Evolutionary conservation across 2,888 invertebrate species (phyloP).

Genomic region (Boloria selene): DNA sequence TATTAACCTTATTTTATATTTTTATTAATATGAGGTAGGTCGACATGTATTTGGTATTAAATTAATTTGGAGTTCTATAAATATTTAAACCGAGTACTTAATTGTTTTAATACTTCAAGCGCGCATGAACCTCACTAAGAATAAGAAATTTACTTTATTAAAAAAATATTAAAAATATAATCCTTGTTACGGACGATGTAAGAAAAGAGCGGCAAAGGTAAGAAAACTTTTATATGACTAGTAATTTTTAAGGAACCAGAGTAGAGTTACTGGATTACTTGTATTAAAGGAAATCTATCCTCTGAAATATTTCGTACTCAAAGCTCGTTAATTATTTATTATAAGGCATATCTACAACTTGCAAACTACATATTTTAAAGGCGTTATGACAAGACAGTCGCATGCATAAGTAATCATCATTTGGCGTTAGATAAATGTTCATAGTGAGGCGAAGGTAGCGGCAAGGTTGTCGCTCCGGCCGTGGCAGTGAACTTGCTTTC

Average conservation of each 20-base stretch:
- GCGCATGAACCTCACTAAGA: too few species aligned
- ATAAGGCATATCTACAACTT: background rate
- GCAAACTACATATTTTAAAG: constrained; percentile 7
- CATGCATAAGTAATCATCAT: constrained; percentile 36
- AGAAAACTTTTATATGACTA: constrained; percentile 3
- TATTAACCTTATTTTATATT: too few species aligned
- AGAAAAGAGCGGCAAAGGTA: constrained; percentile 8
- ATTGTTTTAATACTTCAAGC: too few species aligned
- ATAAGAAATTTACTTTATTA: too few species aligned
- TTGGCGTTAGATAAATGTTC: constrained; percentile 43
- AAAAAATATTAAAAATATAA: too few species aligned
- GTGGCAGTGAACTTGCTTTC: constrained; percentile 82
- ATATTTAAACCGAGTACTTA: too few species aligned
- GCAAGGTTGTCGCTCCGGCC: constrained; percentile 78
- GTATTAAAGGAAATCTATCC: too few species aligned
- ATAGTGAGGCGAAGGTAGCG: constrained; percentile 45
- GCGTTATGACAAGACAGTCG: constrained; percentile 16
- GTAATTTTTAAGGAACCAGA: background rate
- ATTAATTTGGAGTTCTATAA: too few species aligned
- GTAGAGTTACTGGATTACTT: too few species aligned
- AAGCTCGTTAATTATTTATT: background rate
- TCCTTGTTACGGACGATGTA: constrained; percentile 16
- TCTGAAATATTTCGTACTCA: background rate
- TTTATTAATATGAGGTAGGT: too few species aligned
- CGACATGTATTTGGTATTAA: too few species aligned